These are phyloP conservation scores for Sebastes alutus DNA, from an alignment of 2,797 vertebrate species.

Conservation along the genomic window DNA sequence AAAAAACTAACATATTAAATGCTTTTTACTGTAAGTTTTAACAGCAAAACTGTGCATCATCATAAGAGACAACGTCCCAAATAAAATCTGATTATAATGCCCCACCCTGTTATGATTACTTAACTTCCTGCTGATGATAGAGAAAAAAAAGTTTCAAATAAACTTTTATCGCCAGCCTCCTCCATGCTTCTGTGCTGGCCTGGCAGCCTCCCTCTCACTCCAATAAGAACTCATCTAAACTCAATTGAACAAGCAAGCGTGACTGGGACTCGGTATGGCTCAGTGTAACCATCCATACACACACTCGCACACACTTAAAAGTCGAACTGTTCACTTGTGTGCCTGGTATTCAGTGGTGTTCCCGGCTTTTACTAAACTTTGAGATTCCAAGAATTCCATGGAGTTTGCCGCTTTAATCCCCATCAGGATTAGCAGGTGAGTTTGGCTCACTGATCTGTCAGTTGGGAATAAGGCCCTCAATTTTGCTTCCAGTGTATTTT, in stretches of 20 bases:
- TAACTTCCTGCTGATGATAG: background rate
- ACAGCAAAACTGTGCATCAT: background rate
- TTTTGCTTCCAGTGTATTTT: background rate
- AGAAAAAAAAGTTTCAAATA: background rate
- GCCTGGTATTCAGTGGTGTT: slow-evolving; percentile 70
- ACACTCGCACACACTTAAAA: slow-evolving; percentile 24
- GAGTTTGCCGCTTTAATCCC: slow-evolving; percentile 77
- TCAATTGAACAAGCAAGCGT: slow-evolving; percentile 14
- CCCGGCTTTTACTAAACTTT: slow-evolving; percentile 70
- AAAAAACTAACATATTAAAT: background rate
- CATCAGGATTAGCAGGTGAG: slow-evolving; percentile 72
- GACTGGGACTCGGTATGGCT: slow-evolving; percentile 16
- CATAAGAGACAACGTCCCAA: background rate
- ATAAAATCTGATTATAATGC: background rate
- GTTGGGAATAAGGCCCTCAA: slow-evolving; percentile 9
- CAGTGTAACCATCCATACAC: slow-evolving; percentile 26
- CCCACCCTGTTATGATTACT: background rate
- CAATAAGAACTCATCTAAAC: slow-evolving; percentile 6
- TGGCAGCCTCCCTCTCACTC: background rate
- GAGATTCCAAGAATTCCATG: slow-evolving; percentile 78
- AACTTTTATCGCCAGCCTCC: background rate
- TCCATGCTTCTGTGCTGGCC: background rate
- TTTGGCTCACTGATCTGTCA: slow-evolving; percentile 60
- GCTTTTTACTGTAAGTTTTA: background rate
- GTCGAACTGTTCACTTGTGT: slow-evolving; percentile 52